These are phyloP conservation scores for Rhagologus leucostigma DNA, from an alignment of 2,113 vertebrate species.

Conservation along the genomic window DNA sequence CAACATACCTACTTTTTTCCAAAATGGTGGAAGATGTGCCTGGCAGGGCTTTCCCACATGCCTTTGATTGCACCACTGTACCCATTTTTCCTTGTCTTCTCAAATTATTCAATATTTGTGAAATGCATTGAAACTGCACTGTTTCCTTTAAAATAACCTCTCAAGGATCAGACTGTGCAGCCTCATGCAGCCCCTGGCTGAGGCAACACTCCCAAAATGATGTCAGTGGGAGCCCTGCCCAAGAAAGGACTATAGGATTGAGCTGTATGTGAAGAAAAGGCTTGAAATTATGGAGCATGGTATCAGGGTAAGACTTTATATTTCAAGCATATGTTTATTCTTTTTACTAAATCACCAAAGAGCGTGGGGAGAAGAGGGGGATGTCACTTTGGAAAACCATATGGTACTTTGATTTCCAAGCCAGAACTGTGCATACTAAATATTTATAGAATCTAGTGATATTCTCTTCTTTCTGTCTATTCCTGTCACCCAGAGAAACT, in stretches of 20 bases:
- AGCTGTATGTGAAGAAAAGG: background rate
- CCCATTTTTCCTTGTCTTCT: background rate
- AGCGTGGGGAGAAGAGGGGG: background rate
- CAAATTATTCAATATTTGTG: background rate
- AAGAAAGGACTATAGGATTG: background rate
- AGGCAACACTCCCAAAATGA: background rate
- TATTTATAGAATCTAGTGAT: conserved; percentile 22
- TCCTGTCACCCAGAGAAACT: conserved; percentile 18
- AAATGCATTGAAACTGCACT: background rate
- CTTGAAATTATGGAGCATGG: background rate
- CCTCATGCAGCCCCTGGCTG: background rate
- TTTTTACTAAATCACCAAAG: background rate
- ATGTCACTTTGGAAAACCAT: conserved; percentile 25
- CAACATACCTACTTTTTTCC: background rate
- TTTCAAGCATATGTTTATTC: background rate
- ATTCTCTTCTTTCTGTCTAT: conserved; percentile 47
- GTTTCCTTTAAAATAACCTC: background rate
- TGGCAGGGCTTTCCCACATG: fast-evolving
- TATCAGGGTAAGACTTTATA: background rate
- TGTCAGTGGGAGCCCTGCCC: background rate
- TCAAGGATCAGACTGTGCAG: background rate
- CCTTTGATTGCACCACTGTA: background rate
- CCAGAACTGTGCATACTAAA: background rate
- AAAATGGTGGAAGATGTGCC: background rate
- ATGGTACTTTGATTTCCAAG: background rate